phyloP scores from a whole-genome alignment of 2,797 vertebrate species.

The Phylloscopus collybita region DNA sequence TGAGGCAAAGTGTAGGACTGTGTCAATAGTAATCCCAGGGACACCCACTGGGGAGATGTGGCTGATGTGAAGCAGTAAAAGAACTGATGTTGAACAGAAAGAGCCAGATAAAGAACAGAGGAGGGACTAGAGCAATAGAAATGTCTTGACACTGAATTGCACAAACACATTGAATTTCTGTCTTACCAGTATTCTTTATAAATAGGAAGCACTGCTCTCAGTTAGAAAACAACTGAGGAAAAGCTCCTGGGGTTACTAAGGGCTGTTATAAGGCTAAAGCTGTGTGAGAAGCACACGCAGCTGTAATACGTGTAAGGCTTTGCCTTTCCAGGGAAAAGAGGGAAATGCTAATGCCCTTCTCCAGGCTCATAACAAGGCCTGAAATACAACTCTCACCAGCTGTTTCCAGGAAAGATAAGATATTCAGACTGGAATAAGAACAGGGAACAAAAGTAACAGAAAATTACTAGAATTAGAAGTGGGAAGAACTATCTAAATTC shows the following conservation, averaged over 20 bases:
- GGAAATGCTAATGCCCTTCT: neutral
- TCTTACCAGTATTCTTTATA: neutral
- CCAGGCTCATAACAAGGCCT: constrained; percentile 1
- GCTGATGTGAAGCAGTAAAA: neutral
- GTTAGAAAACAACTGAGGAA: neutral
- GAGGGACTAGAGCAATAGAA: neutral
- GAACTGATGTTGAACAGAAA: neutral
- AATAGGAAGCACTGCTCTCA: neutral
- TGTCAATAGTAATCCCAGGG: neutral
- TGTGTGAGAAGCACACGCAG: neutral
- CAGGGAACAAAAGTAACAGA: neutral
- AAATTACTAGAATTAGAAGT: neutral
- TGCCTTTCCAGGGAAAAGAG: neutral
- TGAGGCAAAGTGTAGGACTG: neutral
- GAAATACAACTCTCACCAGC: constrained; percentile 25
- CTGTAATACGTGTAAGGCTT: neutral
- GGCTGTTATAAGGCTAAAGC: neutral
- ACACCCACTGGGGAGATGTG: neutral
- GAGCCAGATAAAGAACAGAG: neutral
- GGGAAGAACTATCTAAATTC: neutral
- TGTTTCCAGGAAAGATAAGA: neutral
- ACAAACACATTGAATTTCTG: neutral
- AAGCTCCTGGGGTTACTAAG: neutral
- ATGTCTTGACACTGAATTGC: neutral
- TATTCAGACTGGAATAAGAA: neutral